Evolutionary conservation across 2,888 invertebrate species (phyloP).

Genomic region (Platypus cylindrus): DNA sequence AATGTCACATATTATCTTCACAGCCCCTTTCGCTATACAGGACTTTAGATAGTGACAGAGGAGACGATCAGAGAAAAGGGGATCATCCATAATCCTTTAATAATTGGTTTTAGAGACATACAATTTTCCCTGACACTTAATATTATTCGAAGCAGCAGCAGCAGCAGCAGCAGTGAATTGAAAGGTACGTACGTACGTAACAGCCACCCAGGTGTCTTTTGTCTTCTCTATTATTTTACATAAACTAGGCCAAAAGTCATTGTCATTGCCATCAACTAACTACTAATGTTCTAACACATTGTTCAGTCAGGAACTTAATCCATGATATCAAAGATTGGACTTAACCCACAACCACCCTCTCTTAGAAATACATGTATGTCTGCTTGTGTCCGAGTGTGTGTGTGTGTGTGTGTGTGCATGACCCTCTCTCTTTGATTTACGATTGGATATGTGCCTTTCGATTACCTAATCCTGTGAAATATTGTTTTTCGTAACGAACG

Average conservation of each 20-base stretch:
- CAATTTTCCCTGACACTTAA: too few relatives aligned
- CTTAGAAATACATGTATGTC: too few relatives aligned
- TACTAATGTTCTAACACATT: conserved; percentile 15
- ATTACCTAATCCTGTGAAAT: conserved; percentile 10
- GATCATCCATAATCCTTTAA: conserved; percentile 9
- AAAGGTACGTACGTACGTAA: conserved; percentile 1
- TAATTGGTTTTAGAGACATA: conserved; percentile 2
- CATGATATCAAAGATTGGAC: conserved; percentile 14
- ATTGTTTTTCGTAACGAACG: conserved; percentile 7
- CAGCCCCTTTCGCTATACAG: too few relatives aligned
- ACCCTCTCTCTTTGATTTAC: conserved; percentile 13
- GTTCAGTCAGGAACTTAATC: conserved; percentile 18
- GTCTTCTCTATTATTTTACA: too few relatives aligned
- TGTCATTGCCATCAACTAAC: too few relatives aligned
- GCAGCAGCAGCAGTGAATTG: too few relatives aligned
- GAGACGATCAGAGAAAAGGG: too few relatives aligned
- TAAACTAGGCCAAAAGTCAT: conserved; percentile 12
- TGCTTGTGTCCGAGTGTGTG: too few relatives aligned
- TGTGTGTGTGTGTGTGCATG: too few relatives aligned
- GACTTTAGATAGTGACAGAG: too few relatives aligned
- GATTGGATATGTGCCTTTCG: conserved; percentile 11
- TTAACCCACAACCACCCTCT: too few relatives aligned
- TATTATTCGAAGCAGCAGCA: not conserved
- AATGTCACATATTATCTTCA: too few relatives aligned
- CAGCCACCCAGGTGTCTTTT: conserved; percentile 1